Evolutionary conservation across 2,888 invertebrate genomes (phyloP).

Genomic region (Crioceris asparagi): DNA sequence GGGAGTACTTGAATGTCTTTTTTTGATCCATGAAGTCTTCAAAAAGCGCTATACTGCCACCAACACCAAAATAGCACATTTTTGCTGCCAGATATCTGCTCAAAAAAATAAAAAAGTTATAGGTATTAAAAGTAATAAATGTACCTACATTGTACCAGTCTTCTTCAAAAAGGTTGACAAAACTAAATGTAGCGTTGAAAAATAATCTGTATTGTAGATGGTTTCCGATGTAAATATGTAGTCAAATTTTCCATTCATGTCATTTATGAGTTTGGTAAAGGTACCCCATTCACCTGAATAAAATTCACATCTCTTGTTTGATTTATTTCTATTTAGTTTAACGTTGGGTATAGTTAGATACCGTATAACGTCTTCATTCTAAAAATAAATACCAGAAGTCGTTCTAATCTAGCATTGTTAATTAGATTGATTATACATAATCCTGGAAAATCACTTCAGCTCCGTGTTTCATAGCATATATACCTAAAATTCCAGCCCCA

Average conservation of each 20-base stretch:
- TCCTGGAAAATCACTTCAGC: conserved; percentile 81
- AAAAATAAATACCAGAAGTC: conserved; percentile 30
- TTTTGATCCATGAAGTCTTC: conserved; percentile 48
- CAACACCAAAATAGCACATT: conserved; percentile 89
- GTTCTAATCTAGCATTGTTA: conserved; percentile 42
- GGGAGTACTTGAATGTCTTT: conserved; percentile 43
- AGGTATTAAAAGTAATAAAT: background rate
- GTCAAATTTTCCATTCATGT: conserved; percentile 53
- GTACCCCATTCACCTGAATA: conserved; percentile 57
- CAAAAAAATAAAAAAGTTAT: conserved; percentile 10
- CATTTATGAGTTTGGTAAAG: conserved; percentile 42
- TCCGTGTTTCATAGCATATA: conserved; percentile 57
- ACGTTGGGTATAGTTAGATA: conserved; percentile 76
- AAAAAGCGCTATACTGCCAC: conserved; percentile 75
- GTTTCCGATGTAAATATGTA: conserved; percentile 87
- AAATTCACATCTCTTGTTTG: conserved; percentile 42
- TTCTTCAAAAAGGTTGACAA: conserved; percentile 52
- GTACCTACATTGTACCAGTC: conserved; percentile 49
- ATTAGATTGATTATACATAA: conserved; percentile 61
- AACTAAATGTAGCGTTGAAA: conserved; percentile 61
- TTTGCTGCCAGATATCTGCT: conserved; percentile 72
- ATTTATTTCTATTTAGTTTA: conserved; percentile 46
- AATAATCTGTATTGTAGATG: conserved; percentile 75
- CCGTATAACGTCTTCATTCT: conserved; percentile 79
- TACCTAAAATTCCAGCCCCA: conserved; percentile 83